Evolutionary conservation across 2,888 invertebrate genomes (phyloP).

Genomic region (Sarcophaga rosellei): DNA sequence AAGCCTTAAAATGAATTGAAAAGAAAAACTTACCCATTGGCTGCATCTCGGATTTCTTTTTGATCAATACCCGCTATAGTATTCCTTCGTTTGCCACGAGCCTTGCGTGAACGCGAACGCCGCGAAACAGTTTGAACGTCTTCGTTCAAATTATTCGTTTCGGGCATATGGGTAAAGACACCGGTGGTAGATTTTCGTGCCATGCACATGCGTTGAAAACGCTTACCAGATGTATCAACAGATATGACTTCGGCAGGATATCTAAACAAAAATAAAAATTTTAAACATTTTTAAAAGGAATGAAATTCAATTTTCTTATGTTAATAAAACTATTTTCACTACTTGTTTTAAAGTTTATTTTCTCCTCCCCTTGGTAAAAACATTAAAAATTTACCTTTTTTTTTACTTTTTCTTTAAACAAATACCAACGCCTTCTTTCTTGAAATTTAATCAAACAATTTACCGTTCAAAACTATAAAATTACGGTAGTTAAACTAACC

Average conservation of each 20-base stretch:
- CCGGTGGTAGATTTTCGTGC: constrained; percentile 89
- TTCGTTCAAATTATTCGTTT: constrained; percentile 79
- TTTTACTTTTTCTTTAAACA: background rate
- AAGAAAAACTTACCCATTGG: constrained; percentile 87
- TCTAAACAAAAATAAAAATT: constrained; percentile 80
- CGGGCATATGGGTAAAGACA: constrained; percentile 75
- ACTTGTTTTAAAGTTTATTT: background rate
- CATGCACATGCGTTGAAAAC: constrained; percentile 94
- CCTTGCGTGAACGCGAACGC: constrained; percentile 87
- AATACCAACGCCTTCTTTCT: background rate
- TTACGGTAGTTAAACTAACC: constrained; percentile 64
- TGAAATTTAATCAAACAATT: constrained; percentile 35
- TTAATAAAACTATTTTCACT: background rate
- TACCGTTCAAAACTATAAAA: constrained; percentile 42
- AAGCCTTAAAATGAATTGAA: background rate
- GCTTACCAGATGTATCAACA: constrained; percentile 93
- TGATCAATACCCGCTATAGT: constrained; percentile 95
- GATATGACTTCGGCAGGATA: constrained; percentile 94
- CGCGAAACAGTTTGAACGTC: constrained; percentile 86
- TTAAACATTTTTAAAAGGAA: background rate
- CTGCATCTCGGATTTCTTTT: constrained; percentile 92
- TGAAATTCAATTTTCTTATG: too few relatives aligned
- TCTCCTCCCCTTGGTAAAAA: background rate
- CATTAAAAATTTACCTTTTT: background rate
- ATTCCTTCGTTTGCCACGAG: constrained; percentile 92